phyloP scores from a whole-genome alignment of 2,888 invertebrate species.

The Cephus runcator region DNA sequence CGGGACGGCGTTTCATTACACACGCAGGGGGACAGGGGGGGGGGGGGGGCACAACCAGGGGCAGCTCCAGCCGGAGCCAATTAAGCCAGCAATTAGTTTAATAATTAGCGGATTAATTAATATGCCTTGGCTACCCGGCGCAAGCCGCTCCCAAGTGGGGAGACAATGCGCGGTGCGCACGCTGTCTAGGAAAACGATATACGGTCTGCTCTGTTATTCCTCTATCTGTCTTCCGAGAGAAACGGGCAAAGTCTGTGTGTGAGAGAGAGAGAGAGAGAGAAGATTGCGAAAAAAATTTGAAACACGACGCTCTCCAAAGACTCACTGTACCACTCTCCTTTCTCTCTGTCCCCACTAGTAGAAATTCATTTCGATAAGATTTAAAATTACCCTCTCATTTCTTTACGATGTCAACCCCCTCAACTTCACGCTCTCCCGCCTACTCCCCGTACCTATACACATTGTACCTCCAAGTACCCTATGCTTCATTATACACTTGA shows the following conservation, averaged over 20 bases:
- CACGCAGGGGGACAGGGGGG: background rate
- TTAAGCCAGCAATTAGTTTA: slow-evolving; percentile 55
- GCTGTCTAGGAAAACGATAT: background rate
- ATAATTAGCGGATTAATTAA: slow-evolving; percentile 53
- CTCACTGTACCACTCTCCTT: background rate
- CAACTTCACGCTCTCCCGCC: no score
- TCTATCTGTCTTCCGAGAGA: background rate
- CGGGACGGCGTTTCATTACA: background rate
- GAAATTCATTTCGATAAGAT: background rate
- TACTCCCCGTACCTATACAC: background rate
- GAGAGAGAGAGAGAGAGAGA: background rate
- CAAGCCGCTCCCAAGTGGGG: slow-evolving; percentile 3
- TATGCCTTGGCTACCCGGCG: slow-evolving; percentile 28
- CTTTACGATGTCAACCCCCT: background rate
- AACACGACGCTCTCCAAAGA: no score
- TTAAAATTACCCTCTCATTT: background rate
- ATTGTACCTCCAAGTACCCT: background rate
- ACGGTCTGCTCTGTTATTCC: background rate
- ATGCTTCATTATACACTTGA: background rate
- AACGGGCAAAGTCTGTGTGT: background rate
- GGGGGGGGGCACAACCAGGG: background rate
- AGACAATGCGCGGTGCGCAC: slow-evolving; percentile 23
- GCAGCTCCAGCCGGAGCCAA: slow-evolving; percentile 33
- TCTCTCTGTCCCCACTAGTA: background rate
- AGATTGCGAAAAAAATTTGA: background rate